Evolutionary conservation across 2,888 invertebrate genomes (phyloP).

Genomic region (Gymnosoma rotundatum): DNA sequence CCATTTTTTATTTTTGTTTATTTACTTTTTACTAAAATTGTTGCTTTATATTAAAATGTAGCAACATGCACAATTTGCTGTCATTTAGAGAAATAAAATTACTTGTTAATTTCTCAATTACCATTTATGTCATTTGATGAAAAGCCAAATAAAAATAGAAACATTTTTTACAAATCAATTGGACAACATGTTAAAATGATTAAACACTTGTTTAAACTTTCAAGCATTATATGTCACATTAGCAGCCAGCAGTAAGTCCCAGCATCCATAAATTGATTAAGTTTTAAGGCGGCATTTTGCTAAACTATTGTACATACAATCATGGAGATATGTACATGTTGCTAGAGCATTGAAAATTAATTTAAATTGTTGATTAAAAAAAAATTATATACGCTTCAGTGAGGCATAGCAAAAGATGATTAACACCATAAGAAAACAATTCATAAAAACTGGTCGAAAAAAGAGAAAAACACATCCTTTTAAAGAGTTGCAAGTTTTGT

Average conservation of each 20-base stretch:
- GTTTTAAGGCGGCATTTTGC: not conserved
- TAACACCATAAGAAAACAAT: not conserved
- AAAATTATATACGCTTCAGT: conserved; percentile 10
- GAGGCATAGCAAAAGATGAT: conserved; percentile 5
- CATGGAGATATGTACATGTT: not conserved
- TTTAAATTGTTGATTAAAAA: not conserved
- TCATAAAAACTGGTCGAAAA: conserved; percentile 13
- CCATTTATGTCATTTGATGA: conserved; percentile 17
- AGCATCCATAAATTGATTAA: conserved; percentile 5
- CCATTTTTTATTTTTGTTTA: too few species aligned
- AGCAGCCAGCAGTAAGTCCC: not conserved
- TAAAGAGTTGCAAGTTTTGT: conserved; percentile 38
- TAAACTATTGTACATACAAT: not conserved
- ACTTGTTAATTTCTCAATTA: conserved; percentile 18
- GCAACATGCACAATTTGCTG: not conserved
- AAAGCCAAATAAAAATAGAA: not conserved
- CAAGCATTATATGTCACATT: conserved; percentile 19
- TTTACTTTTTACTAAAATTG: too few species aligned
- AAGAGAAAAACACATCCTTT: conserved; percentile 18
- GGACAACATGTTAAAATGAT: conserved; percentile 24
- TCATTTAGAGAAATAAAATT: conserved; percentile 17
- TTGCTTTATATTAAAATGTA: too few species aligned
- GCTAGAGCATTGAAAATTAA: not conserved
- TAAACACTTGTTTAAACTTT: conserved; percentile 42
- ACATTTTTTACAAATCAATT: not conserved